A percentile compares a stretch with the other conserved stretches of the same genome.
Conservation (phyloP, 2,888 invertebrate genomes). For the Leptinotarsa juncta region DNA sequence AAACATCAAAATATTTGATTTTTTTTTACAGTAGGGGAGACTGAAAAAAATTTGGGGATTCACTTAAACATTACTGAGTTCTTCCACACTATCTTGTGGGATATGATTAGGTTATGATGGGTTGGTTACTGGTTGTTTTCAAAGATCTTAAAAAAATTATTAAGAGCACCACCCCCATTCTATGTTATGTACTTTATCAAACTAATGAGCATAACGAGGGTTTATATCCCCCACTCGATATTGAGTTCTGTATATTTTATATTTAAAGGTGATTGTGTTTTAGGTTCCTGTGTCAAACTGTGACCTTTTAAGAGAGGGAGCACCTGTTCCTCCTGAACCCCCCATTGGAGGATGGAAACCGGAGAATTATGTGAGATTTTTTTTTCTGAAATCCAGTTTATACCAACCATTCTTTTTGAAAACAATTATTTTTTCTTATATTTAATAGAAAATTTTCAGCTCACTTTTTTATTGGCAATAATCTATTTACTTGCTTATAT, state of each 20-base stretch:
- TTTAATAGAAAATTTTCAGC: too few species aligned
- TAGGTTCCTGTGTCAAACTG: conserved; percentile 73
- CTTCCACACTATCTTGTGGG: too few species aligned
- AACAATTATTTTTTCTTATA: conserved; percentile 10
- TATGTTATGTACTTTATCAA: too few species aligned
- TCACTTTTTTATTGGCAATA: background rate
- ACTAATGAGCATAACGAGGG: too few species aligned
- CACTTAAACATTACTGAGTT: too few species aligned
- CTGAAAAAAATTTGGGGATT: too few species aligned
- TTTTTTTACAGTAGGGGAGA: too few species aligned
- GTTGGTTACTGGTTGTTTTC: too few species aligned
- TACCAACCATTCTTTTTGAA: background rate
- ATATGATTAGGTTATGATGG: too few species aligned
- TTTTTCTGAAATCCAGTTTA: background rate
- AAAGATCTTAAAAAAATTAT: too few species aligned
- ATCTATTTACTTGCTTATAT: conserved; percentile 9
- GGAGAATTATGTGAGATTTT: conserved; percentile 75
- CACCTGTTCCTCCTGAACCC: conserved; percentile 95
- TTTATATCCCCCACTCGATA: background rate
- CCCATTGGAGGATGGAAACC: conserved; percentile 87
- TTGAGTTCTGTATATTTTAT: conserved; percentile 7
- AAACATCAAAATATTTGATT: too few species aligned
- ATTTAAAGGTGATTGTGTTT: conserved; percentile 43
- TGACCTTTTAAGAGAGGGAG: conserved; percentile 88
- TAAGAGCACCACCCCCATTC: too few species aligned